These are phyloP conservation scores for Sterna hirundo DNA, from an alignment of 2,113 vertebrate genomes.

Conservation along the genomic window DNA sequence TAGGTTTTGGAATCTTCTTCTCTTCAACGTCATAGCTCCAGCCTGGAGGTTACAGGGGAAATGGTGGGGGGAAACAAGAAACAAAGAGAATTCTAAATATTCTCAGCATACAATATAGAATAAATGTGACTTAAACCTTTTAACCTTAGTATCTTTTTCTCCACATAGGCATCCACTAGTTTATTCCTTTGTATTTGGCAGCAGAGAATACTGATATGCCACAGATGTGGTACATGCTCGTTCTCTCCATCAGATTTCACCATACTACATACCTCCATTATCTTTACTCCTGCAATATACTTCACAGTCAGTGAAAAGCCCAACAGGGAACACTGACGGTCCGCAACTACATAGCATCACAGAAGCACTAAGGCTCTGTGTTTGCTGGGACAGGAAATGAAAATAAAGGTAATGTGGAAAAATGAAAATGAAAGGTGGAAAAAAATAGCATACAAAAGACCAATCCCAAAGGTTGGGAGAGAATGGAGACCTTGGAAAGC, in stretches of 20 bases:
- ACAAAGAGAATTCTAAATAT: constrained; percentile 54
- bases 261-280: neutral
- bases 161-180: neutral
- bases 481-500: neutral
- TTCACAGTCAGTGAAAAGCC: neutral
- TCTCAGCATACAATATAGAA: neutral
- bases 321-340: neutral
- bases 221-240: neutral
- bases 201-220: neutral
- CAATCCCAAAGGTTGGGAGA: neutral
- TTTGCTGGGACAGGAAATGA: neutral
- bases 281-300: neutral
- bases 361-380: neutral
- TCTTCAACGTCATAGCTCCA: constrained; percentile 95
- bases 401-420: neutral
- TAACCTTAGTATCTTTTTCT: constrained; percentile 3
- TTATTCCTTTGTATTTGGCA: neutral
- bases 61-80: neutral
- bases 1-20: constrained; percentile 87
- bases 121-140: constrained; percentile 20
- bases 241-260: neutral
- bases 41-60: constrained; percentile 72
- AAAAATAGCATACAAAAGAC: neutral
- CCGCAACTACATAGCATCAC: neutral
- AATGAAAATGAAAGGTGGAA: neutral